Base-by-base conservation (phyloP, 1,140 invertebrate genomes). In the Planococcus citri region DNA sequence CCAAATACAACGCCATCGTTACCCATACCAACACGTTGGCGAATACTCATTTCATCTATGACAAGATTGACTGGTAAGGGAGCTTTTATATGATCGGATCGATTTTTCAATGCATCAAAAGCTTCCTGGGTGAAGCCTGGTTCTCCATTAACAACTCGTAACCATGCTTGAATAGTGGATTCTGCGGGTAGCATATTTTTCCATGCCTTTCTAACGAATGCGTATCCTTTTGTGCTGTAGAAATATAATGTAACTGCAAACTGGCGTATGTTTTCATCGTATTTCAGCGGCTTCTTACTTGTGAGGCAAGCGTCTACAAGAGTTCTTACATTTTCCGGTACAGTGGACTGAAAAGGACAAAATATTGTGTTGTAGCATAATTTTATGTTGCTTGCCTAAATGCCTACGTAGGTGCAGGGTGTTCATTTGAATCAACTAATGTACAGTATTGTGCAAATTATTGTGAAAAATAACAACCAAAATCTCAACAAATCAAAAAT, bases 251-350 rank as follows among this genome's bases (percentile, higher is more conserved):
- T 58, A 20, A 70, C 29, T 70, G 76, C 80, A 61, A 61, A 70
- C 21, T 8, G 8, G 24, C 21, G 14, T 21, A 69, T 20, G 21
- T 37, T 21, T 84, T 80, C 4, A 29, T 20, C 14, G 29, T 68
- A 68, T 37, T 37, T 37, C 33, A 8, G 6, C 14, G 33, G 6
- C 6, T 37, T 37, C 14, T 37, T 37, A 37, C 14, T 37, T n/a
- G n/a, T n/a, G n/a, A n/a, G n/a, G n/a, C n/a, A n/a, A n/a, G n/a
- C n/a, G n/a, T n/a, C n/a, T n/a, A n/a, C n/a, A n/a, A n/a, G n/a
- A n/a, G n/a, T n/a, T n/a, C n/a, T n/a, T n/a, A n/a, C n/a, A n/a
- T n/a, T n/a, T n/a, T n/a, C n/a, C n/a, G n/a, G n/a, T n/a, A n/a
- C n/a, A n/a, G n/a, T n/a, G n/a, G n/a, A n/a, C n/a, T n/a, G n/a